These are phyloP conservation scores for Teleopsis dalmanni DNA, from an alignment of 1,140 invertebrate species.

Conservation along the genomic window DNA sequence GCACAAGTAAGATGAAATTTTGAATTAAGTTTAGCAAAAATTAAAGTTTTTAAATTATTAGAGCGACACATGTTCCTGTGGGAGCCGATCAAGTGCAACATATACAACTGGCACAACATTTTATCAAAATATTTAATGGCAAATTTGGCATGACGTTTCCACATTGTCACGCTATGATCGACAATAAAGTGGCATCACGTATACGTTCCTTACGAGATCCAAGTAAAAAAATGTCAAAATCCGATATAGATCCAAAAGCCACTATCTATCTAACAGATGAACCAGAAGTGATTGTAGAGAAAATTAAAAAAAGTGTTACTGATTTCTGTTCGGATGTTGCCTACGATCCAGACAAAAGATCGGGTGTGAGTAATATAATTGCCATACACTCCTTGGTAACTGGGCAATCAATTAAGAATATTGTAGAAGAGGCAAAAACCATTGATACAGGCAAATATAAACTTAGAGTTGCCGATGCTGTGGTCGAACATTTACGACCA, in stretches of 20 bases:
- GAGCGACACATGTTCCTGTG: conserved; percentile 86
- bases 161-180: conserved; percentile 57
- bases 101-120: conserved; percentile 78
- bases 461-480: conserved; percentile 61
- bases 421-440: conserved; percentile 58
- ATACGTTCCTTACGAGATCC: conserved; percentile 79
- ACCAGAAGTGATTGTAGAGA: conserved; percentile 67
- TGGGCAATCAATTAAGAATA: conserved; percentile 59
- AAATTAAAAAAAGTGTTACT: conserved; percentile 86
- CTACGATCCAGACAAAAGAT: conserved; percentile 68
- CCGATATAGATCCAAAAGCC: conserved; percentile 68
- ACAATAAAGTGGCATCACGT: conserved; percentile 53
- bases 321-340: conserved; percentile 81
- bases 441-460: conserved; percentile 80
- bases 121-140: conserved; percentile 75
- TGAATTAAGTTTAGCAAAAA: neutral
- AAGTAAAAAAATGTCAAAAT: conserved; percentile 96
- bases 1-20: conserved; percentile 73
- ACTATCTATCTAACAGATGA: conserved; percentile 75
- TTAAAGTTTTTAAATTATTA: conserved; percentile 32
- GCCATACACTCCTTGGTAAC: conserved; percentile 72
- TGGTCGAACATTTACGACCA: conserved; percentile 65
- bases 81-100: conserved; percentile 93
- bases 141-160: conserved; percentile 71
- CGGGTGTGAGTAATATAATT: conserved; percentile 85